Percentiles rank a stretch among this genome's conserved stretches.
Conservation (phyloP, 1,140 invertebrate species). For the Mactra quadrangularis region DNA sequence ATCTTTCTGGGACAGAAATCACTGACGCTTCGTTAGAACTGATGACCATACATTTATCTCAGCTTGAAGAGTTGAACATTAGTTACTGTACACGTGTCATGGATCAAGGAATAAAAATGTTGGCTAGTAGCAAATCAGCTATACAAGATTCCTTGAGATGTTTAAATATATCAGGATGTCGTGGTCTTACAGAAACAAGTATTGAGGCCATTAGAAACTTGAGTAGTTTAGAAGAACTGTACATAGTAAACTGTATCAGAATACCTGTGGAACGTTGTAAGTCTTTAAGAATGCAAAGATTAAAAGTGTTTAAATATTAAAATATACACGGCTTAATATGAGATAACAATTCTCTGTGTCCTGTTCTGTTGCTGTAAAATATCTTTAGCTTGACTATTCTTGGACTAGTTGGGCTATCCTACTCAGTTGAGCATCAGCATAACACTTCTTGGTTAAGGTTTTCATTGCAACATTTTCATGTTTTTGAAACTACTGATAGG, state of each 20-base stretch:
- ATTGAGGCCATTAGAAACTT: conserved; percentile 89
- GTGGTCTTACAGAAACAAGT: conserved; percentile 91
- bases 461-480: too few relatives aligned
- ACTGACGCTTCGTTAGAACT: conserved; percentile 93
- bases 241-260: conserved; percentile 59
- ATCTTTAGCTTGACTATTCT: too few relatives aligned
- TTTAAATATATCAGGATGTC: conserved; percentile 92
- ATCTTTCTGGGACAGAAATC: conserved; percentile 93
- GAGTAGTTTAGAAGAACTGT: conserved; percentile 63
- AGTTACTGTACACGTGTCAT: conserved; percentile 94
- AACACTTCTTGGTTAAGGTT: too few relatives aligned
- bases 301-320: conserved; percentile 39
- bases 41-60: conserved; percentile 90
- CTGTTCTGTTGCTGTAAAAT: neutral
- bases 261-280: conserved; percentile 53
- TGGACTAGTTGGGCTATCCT: too few relatives aligned
- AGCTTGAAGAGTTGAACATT: conserved; percentile 90
- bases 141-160: conserved; percentile 78
- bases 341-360: neutral
- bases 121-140: conserved; percentile 86
- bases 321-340: neutral
- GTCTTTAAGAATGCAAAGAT: neutral
- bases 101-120: conserved; percentile 93
- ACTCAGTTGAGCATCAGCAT: too few relatives aligned
- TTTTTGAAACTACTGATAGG: too few relatives aligned